phyloP scores from a whole-genome alignment of 2,888 invertebrate species.

The Ceraclea dissimilis region DNA sequence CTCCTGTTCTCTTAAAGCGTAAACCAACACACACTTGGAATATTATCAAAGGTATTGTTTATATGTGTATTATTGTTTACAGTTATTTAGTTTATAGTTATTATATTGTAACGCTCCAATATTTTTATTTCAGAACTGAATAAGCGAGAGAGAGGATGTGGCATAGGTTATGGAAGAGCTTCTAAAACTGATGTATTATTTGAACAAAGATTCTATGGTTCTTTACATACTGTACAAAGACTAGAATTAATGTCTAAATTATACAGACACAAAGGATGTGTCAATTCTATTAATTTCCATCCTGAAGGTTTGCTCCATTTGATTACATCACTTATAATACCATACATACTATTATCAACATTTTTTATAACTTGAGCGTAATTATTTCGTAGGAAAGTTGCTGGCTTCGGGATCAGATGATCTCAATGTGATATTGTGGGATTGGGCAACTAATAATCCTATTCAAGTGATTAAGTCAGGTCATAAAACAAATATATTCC shows the following conservation, averaged over 20 bases:
- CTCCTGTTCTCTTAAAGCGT: constrained; percentile 47
- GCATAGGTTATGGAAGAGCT: constrained; percentile 42
- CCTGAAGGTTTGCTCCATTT: constrained; percentile 47
- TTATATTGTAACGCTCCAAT: too few species aligned
- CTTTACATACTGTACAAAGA: constrained; percentile 73
- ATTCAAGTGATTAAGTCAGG: constrained; percentile 67
- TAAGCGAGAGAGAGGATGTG: constrained; percentile 55
- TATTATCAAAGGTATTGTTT: constrained; percentile 41
- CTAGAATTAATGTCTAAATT: constrained; percentile 71
- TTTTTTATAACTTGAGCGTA: not conserved
- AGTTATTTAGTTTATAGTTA: too few species aligned
- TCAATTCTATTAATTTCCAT: constrained; percentile 89
- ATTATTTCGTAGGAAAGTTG: constrained; percentile 47
- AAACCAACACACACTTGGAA: constrained; percentile 63
- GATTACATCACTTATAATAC: not conserved
- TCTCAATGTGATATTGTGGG: constrained; percentile 78
- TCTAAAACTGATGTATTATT: constrained; percentile 49
- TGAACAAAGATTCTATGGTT: constrained; percentile 68
- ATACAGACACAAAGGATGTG: constrained; percentile 79
- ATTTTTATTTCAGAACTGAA: constrained; percentile 51
- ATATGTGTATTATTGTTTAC: too few species aligned
- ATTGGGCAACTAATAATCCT: constrained; percentile 71
- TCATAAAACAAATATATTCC: constrained; percentile 84
- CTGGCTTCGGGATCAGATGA: constrained; percentile 91
- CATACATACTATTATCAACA: not conserved